These are phyloP conservation scores for Daboia siamensis DNA, from an alignment of 2,113 vertebrate species.

Conservation along the genomic window DNA sequence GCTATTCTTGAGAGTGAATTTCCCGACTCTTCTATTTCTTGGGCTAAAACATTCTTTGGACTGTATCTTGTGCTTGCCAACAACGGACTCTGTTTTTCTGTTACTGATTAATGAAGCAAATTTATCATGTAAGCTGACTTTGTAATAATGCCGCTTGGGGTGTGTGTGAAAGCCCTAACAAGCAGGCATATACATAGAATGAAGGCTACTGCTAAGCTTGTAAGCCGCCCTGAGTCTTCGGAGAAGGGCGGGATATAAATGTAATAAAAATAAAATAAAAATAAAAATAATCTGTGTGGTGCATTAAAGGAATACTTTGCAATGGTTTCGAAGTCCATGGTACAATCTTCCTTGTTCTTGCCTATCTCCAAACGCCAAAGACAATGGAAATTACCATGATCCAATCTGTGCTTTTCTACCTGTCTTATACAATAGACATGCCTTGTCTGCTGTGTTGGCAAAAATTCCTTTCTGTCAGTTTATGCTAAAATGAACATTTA, in stretches of 20 bases:
- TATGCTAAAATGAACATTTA: background rate
- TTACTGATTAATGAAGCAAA: background rate
- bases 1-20: background rate
- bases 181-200: too few relatives aligned
- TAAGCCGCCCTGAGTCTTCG: too few relatives aligned
- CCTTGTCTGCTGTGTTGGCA: background rate
- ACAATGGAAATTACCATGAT: background rate
- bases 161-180: too few relatives aligned
- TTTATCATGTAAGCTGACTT: too few relatives aligned
- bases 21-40: background rate
- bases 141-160: too few relatives aligned
- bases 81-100: background rate
- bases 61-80: background rate
- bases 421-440: background rate
- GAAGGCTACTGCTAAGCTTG: too few relatives aligned
- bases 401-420: background rate
- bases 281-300: background rate
- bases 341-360: background rate
- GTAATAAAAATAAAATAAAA: too few relatives aligned
- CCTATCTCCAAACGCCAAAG: background rate
- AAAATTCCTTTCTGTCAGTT: background rate
- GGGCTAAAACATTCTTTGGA: background rate
- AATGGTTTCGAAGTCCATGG: background rate
- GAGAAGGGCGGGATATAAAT: too few relatives aligned
- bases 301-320: background rate